phyloP scores from a whole-genome alignment of 2,797 vertebrate genomes.

The Schizothorax lantsangensis region DNA sequence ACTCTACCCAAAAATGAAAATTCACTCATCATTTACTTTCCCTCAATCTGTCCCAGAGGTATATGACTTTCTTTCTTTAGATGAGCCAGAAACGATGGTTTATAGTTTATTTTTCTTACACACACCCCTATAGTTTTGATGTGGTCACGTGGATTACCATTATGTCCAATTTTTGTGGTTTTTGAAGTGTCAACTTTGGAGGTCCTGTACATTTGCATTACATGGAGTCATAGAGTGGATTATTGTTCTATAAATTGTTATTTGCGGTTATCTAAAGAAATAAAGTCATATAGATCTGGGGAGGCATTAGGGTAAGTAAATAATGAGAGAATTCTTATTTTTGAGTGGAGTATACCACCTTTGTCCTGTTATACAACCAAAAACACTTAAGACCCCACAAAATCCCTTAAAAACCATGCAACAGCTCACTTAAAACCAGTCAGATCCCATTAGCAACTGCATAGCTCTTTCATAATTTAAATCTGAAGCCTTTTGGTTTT shows the following conservation, averaged over 20 bases:
- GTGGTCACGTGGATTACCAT: too few relatives aligned
- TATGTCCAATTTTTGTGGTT: not conserved
- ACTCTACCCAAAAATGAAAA: too few relatives aligned
- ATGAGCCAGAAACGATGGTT: too few relatives aligned
- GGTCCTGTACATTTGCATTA: too few relatives aligned
- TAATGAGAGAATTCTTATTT: not conserved
- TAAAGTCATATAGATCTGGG: not conserved
- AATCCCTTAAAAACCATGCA: not conserved
- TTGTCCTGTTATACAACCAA: not conserved
- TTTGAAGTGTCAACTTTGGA: not conserved
- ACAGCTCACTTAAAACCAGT: not conserved
- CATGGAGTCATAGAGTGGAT: too few relatives aligned
- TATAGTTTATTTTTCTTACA: too few relatives aligned
- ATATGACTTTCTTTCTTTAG: too few relatives aligned
- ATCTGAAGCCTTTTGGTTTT: not conserved
- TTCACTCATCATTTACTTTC: too few relatives aligned
- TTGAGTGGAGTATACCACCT: too few relatives aligned
- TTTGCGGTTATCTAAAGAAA: not conserved
- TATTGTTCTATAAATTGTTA: not conserved
- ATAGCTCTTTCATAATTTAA: not conserved
- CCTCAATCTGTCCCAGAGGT: too few relatives aligned
- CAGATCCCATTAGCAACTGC: not conserved
- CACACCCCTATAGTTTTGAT: not conserved
- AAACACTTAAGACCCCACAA: not conserved
- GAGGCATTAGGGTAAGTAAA: not conserved